Evolutionary conservation across 2,113 vertebrate genomes (phyloP).

Genomic region (Tachycineta bicolor): DNA sequence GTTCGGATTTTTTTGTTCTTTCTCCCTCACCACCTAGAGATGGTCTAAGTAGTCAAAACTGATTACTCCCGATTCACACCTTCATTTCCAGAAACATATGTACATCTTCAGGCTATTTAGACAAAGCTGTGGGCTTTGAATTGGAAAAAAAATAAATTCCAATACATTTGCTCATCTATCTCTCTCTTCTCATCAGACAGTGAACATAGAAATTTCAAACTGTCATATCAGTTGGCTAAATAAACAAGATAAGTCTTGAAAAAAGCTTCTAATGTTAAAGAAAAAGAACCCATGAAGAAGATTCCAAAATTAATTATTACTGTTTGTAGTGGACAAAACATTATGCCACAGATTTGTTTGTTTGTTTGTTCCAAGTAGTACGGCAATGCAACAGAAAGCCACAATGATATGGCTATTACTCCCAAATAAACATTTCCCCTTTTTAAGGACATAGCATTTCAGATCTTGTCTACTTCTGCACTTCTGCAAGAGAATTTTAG

Average conservation of each 20-base stretch:
- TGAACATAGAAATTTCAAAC: background rate
- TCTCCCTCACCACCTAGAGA: background rate
- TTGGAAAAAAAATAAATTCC: background rate
- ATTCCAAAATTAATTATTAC: background rate
- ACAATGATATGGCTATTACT: background rate
- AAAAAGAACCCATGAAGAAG: background rate
- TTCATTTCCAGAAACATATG: background rate
- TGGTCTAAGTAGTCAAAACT: background rate
- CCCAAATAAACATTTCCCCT: background rate
- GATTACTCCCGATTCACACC: background rate
- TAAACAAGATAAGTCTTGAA: background rate
- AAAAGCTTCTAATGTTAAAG: background rate
- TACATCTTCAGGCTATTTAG: background rate
- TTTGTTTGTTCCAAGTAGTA: background rate
- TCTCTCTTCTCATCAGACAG: background rate
- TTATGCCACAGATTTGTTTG: background rate
- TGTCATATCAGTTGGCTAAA: background rate
- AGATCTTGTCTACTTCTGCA: background rate
- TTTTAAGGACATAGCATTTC: background rate
- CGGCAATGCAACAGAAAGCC: background rate
- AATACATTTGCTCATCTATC: background rate
- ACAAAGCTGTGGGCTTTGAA: background rate
- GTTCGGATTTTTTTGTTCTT: background rate
- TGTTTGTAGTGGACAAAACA: background rate
- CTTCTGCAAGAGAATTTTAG: background rate